Conservation (phyloP, 2,888 invertebrate species). For the Ashinkailepas kermadecensis region DNA sequence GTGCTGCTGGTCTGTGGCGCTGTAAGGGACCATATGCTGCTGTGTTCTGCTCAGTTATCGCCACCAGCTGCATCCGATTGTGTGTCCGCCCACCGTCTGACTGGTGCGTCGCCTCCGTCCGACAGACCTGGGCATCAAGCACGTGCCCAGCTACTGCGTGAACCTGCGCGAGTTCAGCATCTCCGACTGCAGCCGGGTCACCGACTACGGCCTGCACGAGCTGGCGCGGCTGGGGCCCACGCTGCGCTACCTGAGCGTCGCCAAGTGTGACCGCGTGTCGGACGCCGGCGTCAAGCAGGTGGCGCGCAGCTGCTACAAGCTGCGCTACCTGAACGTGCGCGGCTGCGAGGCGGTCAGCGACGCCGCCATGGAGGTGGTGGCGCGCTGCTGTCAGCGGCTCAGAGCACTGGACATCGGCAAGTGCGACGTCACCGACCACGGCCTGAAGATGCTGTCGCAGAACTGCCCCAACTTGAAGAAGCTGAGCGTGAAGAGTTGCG, state of each 20-base stretch:
- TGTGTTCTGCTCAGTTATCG: too few relatives aligned
- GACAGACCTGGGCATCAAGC: constrained; percentile 80
- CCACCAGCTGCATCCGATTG: too few relatives aligned
- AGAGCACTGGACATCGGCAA: constrained; percentile 85
- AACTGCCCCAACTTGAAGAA: constrained; percentile 86
- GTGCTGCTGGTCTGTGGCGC: too few relatives aligned
- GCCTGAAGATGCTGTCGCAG: constrained; percentile 73
- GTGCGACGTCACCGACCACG: constrained; percentile 86
- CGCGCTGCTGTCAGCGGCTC: constrained; percentile 73
- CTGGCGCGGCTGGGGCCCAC: constrained; percentile 77
- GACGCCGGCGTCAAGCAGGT: constrained; percentile 83
- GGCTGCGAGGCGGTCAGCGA: constrained; percentile 93
- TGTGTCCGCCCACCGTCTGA: too few relatives aligned
- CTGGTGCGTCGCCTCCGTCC: constrained; percentile 31
- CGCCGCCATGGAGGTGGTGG: constrained; percentile 77
- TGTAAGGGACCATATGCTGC: too few relatives aligned
- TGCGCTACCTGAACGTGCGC: constrained; percentile 71
- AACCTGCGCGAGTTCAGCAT: constrained; percentile 78
- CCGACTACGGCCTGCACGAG: constrained; percentile 85
- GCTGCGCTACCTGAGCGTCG: constrained; percentile 83
- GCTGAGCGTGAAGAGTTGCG: constrained; percentile 80
- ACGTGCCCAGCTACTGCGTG: constrained; percentile 79
- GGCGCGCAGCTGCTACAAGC: constrained; percentile 75
- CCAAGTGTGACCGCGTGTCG: constrained; percentile 77
- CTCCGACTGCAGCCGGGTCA: constrained; percentile 79